These are phyloP conservation scores for Siphamia tubifer DNA, from an alignment of 2,113 vertebrate species.

Conservation along the genomic window DNA sequence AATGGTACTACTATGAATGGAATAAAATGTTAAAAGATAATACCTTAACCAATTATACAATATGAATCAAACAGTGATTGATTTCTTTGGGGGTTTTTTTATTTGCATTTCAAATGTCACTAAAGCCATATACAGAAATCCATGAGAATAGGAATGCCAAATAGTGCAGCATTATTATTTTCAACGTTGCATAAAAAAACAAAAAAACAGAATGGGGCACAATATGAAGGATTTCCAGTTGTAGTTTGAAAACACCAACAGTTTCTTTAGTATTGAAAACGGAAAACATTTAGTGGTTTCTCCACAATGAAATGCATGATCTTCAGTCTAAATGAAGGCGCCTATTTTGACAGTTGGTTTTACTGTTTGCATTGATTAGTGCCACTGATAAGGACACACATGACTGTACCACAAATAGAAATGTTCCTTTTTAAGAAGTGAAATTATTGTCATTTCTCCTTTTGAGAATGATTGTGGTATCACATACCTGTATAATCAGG, in stretches of 20 bases:
- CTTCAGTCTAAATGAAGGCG: too few relatives aligned
- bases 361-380: not conserved
- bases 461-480: too few relatives aligned
- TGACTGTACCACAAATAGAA: not conserved
- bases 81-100: not conserved
- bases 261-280: too few relatives aligned
- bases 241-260: too few relatives aligned
- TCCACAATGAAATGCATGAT: too few relatives aligned
- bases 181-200: not conserved
- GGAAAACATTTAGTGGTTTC: too few relatives aligned
- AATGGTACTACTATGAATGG: not conserved
- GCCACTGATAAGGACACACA: not conserved
- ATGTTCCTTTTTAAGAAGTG: not conserved
- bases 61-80: too few relatives aligned
- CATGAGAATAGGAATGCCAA: not conserved
- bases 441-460: not conserved
- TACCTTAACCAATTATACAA: too few relatives aligned
- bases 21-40: not conserved
- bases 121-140: not conserved
- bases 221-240: too few relatives aligned
- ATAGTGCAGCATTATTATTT: not conserved
- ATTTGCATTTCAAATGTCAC: not conserved
- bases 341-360: too few relatives aligned
- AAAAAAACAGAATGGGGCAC: too few relatives aligned
- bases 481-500: not conserved